These are phyloP conservation scores for Irena cyanogastra DNA, from an alignment of 2,113 vertebrate genomes.

Conservation along the genomic window DNA sequence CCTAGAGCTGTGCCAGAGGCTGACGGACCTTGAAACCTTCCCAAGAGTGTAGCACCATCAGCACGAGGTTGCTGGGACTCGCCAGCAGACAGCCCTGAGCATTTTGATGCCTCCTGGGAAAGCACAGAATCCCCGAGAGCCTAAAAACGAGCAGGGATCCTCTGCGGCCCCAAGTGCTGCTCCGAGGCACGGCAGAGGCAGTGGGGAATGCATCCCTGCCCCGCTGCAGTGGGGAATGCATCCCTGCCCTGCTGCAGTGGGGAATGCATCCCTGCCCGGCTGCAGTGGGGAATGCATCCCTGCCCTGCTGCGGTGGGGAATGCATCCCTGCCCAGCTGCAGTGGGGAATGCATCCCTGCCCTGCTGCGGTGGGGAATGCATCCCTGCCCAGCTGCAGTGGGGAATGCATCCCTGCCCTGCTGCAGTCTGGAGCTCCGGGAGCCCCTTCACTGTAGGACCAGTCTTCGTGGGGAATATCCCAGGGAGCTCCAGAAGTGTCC, in stretches of 20 bases:
- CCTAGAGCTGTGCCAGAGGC: neutral
- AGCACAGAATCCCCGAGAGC: neutral
- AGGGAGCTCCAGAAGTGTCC: neutral
- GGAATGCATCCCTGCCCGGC: neutral
- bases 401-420: neutral
- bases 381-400: too few relatives aligned
- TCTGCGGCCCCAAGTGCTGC: neutral
- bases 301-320: neutral
- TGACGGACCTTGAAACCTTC: neutral
- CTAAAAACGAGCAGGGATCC: neutral
- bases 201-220: neutral
- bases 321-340: too few relatives aligned
- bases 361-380: rapidly evolving
- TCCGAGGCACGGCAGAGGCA: neutral
- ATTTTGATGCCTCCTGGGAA: neutral
- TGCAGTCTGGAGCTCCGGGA: neutral
- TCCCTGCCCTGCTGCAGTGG: neutral
- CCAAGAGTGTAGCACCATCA: neutral
- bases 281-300: too few relatives aligned
- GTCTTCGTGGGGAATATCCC: rapidly evolving
- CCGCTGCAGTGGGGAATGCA: neutral
- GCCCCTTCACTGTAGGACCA: rapidly evolving
- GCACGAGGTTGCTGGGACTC: neutral
- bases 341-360: rapidly evolving
- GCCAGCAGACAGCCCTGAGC: neutral